Percentiles rank a stretch among this genome's conserved stretches.
phyloP scores from a whole-genome alignment of 1,140 invertebrate genomes.

The Drosophila sucinea region DNA sequence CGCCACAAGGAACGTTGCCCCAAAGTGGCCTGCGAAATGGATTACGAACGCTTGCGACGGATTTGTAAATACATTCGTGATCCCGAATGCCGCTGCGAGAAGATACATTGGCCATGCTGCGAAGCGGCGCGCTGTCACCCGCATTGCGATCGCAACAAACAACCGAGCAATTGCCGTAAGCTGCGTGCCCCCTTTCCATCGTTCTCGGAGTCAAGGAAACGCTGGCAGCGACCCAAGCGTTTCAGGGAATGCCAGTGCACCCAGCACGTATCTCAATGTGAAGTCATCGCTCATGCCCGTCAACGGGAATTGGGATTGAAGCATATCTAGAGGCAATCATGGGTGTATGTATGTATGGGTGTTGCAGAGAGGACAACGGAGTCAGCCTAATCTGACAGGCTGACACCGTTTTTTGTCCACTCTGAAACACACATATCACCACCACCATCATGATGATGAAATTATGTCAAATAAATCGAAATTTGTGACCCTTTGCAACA shows the following conservation, averaged over 20 bases:
- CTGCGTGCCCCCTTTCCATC: slow-evolving; percentile 32
- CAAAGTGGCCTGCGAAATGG: not conserved
- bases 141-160: not conserved
- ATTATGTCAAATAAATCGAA: no score
- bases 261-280: not conserved
- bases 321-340: not conserved
- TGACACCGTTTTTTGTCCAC: not conserved
- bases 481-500: no score
- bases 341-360: no score
- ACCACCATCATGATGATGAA: not conserved
- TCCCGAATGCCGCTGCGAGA: not conserved
- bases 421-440: not conserved
- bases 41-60: slow-evolving; percentile 7
- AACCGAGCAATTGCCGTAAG: not conserved
- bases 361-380: not conserved
- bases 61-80: slow-evolving; percentile 10
- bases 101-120: slow-evolving; percentile 51
- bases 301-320: not conserved
- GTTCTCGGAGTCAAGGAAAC: slow-evolving; percentile 26
- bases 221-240: not conserved
- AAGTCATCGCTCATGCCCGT: not conserved
- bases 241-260: slow-evolving; percentile 22
- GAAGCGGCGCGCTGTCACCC: slow-evolving; percentile 10
- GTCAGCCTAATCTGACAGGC: not conserved
- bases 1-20: slow-evolving; percentile 29